Evolutionary conservation across 2,888 invertebrate genomes (phyloP).

Genomic region (Aelia acuminata): DNA sequence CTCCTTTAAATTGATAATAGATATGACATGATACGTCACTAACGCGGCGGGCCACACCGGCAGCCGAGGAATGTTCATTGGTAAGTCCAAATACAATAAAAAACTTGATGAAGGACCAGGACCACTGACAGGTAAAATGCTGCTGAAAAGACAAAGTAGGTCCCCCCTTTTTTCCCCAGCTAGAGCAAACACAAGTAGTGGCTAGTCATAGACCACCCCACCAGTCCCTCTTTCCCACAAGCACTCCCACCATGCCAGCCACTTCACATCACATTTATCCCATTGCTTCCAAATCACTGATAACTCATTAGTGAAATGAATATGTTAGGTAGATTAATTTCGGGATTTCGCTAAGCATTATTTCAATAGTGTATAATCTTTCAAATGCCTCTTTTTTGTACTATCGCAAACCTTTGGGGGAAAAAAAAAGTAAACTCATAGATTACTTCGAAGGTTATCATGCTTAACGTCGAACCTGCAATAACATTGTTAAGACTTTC

Average conservation of each 20-base stretch:
- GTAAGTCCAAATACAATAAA: constrained; percentile 29
- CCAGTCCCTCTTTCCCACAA: background rate
- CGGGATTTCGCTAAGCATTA: too few relatives aligned
- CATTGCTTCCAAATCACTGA: background rate
- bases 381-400: too few relatives aligned
- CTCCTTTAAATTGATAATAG: background rate
- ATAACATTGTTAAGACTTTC: too few relatives aligned
- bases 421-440: too few relatives aligned
- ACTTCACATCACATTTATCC: background rate
- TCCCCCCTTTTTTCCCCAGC: constrained; percentile 36
- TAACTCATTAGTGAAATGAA: background rate
- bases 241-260: background rate
- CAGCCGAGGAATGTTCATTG: constrained; percentile 2
- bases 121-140: constrained; percentile 57
- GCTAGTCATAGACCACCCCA: constrained; percentile 48
- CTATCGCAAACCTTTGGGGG: too few relatives aligned
- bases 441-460: too few relatives aligned
- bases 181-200: constrained; percentile 46
- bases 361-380: too few relatives aligned
- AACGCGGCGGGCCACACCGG: background rate
- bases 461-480: too few relatives aligned
- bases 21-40: background rate
- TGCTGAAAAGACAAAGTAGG: constrained; percentile 56
- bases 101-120: constrained; percentile 42
- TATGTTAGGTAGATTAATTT: background rate